Conservation (phyloP, 1,140 invertebrate genomes). For the Drosophila sp. region DNA sequence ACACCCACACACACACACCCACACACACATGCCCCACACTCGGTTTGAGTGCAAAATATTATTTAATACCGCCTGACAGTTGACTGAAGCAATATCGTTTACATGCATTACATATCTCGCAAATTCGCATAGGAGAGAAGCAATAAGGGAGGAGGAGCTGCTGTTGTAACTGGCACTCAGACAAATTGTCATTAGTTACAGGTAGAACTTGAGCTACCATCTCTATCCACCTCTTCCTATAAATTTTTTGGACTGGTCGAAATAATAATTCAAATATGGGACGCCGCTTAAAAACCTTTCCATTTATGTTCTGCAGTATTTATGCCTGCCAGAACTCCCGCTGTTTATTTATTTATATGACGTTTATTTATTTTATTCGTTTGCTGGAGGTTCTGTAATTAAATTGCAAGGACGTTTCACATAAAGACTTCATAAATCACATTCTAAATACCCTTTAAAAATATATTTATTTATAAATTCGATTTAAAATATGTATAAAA, state of each 20-base stretch:
- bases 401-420: conserved; percentile 34
- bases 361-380: conserved; percentile 50
- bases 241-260: conserved; percentile 5
- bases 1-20: neutral
- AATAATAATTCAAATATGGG: conserved; percentile 9
- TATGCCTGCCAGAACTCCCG: neutral
- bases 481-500: neutral
- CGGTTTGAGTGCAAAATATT: conserved; percentile 67
- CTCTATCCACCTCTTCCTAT: neutral
- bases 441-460: neutral
- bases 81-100: conserved; percentile 81
- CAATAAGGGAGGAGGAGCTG: neutral
- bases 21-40: neutral
- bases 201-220: conserved; percentile 36
- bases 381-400: conserved; percentile 46
- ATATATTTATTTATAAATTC: conserved; percentile 1
- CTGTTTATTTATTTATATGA: conserved; percentile 25
- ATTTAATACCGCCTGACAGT: conserved; percentile 79
- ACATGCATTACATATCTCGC: conserved; percentile 73
- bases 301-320: conserved; percentile 7
- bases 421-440: neutral
- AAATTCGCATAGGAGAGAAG: conserved; percentile 4
- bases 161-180: conserved; percentile 53
- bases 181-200: conserved; percentile 69
- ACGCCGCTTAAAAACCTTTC: conserved; percentile 4